These are phyloP conservation scores for Rhinolophus ferrumequinum DNA, from an alignment of 2,113 vertebrate genomes.

Conservation along the genomic window DNA sequence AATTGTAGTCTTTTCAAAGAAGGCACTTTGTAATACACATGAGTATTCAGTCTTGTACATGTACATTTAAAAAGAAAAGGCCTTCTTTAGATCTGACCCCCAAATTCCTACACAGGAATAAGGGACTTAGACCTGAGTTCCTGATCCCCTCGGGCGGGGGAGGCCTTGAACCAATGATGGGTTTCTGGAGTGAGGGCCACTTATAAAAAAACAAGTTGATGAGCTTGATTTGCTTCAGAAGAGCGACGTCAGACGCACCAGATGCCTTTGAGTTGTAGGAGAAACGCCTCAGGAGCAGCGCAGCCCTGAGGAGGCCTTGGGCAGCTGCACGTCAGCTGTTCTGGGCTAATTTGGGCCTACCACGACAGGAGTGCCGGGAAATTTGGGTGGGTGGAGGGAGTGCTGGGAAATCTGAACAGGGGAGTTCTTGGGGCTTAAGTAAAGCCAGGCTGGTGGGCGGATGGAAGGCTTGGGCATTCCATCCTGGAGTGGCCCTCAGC, in stretches of 20 bases:
- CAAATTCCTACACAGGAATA: not conserved
- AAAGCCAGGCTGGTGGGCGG: not conserved
- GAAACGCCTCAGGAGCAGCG: not conserved
- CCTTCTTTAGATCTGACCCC: rapidly evolving
- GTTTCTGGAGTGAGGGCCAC: not conserved
- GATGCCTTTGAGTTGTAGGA: not conserved
- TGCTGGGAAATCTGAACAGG: not conserved
- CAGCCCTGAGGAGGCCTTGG: not conserved
- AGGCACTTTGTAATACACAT: too few relatives aligned
- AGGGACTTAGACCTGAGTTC: not conserved
- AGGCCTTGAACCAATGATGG: not conserved
- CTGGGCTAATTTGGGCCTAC: constrained; percentile 51
- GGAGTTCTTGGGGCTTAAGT: not conserved
- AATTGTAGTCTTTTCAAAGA: not conserved
- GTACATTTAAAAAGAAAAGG: not conserved
- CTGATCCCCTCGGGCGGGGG: too few relatives aligned
- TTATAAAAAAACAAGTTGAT: not conserved
- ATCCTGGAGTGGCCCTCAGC: not conserved
- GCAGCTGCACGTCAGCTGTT: constrained; percentile 68
- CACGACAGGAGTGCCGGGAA: not conserved
- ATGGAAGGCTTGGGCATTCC: not conserved
- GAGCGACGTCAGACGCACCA: not conserved
- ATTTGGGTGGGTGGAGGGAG: not conserved
- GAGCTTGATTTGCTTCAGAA: not conserved
- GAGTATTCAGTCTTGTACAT: not conserved